These are phyloP conservation scores for Tylochromis polylepis DNA, from an alignment of 2,113 vertebrate genomes.

Conservation along the genomic window DNA sequence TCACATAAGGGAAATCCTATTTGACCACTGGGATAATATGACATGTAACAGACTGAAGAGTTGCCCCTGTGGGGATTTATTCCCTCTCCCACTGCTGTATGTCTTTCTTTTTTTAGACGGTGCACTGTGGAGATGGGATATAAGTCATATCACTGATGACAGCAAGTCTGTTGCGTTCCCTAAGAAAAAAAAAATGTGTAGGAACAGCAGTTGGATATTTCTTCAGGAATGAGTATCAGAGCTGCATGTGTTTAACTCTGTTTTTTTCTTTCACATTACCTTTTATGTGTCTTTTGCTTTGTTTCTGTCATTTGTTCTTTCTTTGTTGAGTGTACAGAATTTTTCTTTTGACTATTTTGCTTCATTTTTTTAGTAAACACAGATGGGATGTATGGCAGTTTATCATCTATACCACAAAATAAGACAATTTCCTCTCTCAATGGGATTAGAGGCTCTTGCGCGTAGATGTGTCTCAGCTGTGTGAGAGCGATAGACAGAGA, in stretches of 20 bases:
- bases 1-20: slow-evolving; percentile 11
- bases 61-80: not conserved
- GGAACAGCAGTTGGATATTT: not conserved
- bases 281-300: not conserved
- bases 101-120: not conserved
- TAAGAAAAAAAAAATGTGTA: not conserved
- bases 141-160: slow-evolving; percentile 19
- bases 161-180: not conserved
- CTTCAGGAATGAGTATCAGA: not conserved
- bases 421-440: not conserved
- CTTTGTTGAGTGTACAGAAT: not conserved
- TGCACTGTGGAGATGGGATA: not conserved
- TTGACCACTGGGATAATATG: slow-evolving; percentile 16
- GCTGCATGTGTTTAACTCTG: not conserved
- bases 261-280: not conserved
- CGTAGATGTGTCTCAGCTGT: not conserved
- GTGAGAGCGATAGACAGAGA: not conserved
- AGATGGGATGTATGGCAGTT: not conserved
- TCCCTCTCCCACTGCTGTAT: not conserved
- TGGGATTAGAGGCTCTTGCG: not conserved
- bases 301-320: not conserved
- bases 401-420: not conserved
- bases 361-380: not conserved
- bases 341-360: not conserved
- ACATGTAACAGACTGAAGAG: not conserved